Conservation (phyloP, 2,888 invertebrate species). For the Drosophila peninsularis region DNA sequence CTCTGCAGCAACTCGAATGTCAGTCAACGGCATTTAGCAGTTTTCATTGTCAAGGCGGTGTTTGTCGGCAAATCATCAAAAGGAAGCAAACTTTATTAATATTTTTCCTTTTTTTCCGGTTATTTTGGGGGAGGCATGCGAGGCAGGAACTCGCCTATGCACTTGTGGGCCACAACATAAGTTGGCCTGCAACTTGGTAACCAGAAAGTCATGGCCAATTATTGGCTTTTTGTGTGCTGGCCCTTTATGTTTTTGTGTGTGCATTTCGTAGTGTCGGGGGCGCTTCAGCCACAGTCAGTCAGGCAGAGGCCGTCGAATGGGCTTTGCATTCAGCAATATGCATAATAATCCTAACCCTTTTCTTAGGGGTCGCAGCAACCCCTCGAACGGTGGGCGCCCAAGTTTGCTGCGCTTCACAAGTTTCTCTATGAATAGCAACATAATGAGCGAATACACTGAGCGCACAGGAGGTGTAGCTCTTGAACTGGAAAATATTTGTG, state of each 20-base stretch:
- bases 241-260: slow-evolving; percentile 29
- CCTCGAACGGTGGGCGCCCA: slow-evolving; percentile 23
- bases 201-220: slow-evolving; percentile 78
- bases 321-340: slow-evolving; percentile 32
- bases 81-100: slow-evolving; percentile 69
- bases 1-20: slow-evolving; percentile 31
- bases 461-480: background rate
- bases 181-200: slow-evolving; percentile 51
- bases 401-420: slow-evolving; percentile 57
- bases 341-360: slow-evolving; percentile 72
- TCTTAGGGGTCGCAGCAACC: slow-evolving; percentile 19
- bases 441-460: slow-evolving; percentile 57
- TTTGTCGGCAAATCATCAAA: slow-evolving; percentile 74
- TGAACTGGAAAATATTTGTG: background rate
- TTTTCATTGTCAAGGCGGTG: slow-evolving; percentile 76
- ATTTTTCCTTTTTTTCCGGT: slow-evolving; percentile 31
- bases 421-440: slow-evolving; percentile 62
- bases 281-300: slow-evolving; percentile 4
- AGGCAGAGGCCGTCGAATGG: slow-evolving; percentile 5
- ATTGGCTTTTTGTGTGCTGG: slow-evolving; percentile 63
- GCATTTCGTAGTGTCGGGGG: slow-evolving; percentile 42
- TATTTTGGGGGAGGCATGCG: slow-evolving; percentile 9
- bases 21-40: slow-evolving; percentile 69
- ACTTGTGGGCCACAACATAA: slow-evolving; percentile 19
- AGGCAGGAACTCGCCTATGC: slow-evolving; percentile 24